A percentile compares a stretch with the other conserved stretches of the same genome.
Evolutionary conservation across 2,797 vertebrate species (phyloP).

Genomic region (Novumbra hubbsi): DNA sequence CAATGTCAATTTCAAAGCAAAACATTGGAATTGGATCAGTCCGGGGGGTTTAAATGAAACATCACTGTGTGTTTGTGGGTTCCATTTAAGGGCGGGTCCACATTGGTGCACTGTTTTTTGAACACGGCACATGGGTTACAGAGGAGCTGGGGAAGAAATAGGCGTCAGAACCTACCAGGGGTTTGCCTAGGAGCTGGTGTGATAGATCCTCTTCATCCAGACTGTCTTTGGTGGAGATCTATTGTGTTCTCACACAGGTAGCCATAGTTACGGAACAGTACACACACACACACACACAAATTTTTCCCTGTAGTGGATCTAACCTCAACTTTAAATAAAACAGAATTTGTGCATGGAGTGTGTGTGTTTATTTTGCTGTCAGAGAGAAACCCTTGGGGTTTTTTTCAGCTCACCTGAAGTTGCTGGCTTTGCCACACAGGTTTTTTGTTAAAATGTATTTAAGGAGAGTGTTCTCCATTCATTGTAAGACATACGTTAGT

Average conservation of each 20-base stretch:
- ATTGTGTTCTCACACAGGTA: not conserved
- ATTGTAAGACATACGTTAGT: slow-evolving; percentile 1
- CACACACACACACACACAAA: slow-evolving; percentile 46
- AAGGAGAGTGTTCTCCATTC: slow-evolving; percentile 25
- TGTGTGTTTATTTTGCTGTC: slow-evolving; percentile 8
- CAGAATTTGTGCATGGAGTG: slow-evolving; percentile 54
- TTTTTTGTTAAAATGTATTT: slow-evolving; percentile 29
- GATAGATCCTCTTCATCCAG: not conserved
- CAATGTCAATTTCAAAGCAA: not conserved
- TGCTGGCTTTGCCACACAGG: not conserved
- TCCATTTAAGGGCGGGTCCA: not conserved
- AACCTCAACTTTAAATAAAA: slow-evolving; percentile 65
- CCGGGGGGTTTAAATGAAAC: not conserved
- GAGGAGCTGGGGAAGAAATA: not conserved
- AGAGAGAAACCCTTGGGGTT: slow-evolving; percentile 57
- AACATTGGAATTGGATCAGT: not conserved
- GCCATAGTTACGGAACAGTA: slow-evolving; percentile 19
- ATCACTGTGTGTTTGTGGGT: not conserved
- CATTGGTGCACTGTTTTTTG: too few species aligned
- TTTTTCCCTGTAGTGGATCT: slow-evolving; percentile 41
- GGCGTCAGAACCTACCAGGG: slow-evolving; percentile 13
- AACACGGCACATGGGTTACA: not conserved
- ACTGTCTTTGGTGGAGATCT: slow-evolving; percentile 6
- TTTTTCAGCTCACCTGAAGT: slow-evolving; percentile 52
- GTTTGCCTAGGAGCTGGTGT: not conserved